Evolutionary conservation across 2,797 vertebrate species (phyloP).

Genomic region (Rhinoraja longicauda): DNA sequence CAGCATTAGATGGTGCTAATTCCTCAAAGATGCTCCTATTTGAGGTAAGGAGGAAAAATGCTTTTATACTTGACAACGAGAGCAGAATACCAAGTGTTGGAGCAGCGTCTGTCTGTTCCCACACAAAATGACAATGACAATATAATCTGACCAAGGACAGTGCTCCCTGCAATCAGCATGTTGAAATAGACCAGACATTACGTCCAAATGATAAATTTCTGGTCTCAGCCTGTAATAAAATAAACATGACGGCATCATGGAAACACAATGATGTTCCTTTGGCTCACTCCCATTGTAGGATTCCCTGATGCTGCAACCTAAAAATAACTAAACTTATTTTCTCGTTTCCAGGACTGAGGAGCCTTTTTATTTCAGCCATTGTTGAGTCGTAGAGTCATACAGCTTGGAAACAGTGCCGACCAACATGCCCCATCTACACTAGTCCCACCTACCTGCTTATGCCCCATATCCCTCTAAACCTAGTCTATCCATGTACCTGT

Average conservation of each 20-base stretch:
- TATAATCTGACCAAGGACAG: background rate
- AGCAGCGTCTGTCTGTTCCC: background rate
- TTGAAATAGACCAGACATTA: slow-evolving; percentile 4
- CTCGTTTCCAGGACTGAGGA: background rate
- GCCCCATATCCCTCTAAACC: too few relatives aligned
- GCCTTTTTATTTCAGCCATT: background rate
- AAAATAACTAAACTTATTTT: background rate
- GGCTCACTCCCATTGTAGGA: background rate
- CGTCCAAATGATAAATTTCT: background rate
- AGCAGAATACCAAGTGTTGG: background rate
- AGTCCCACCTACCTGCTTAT: too few relatives aligned
- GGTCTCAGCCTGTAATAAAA: background rate
- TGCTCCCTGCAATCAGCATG: background rate
- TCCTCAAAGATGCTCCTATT: background rate
- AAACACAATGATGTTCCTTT: slow-evolving; percentile 1
- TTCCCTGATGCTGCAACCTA: background rate
- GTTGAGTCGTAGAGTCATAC: too few relatives aligned
- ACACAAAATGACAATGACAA: background rate
- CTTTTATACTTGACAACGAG: background rate
- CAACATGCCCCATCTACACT: too few relatives aligned
- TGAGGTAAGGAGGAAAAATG: background rate
- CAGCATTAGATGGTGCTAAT: slow-evolving; percentile 23
- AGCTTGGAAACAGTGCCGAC: too few relatives aligned
- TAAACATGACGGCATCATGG: background rate
- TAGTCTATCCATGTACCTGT: too few relatives aligned